Base-by-base conservation (phyloP, 2,888 invertebrate genomes). In the Erebia aethiops region DNA sequence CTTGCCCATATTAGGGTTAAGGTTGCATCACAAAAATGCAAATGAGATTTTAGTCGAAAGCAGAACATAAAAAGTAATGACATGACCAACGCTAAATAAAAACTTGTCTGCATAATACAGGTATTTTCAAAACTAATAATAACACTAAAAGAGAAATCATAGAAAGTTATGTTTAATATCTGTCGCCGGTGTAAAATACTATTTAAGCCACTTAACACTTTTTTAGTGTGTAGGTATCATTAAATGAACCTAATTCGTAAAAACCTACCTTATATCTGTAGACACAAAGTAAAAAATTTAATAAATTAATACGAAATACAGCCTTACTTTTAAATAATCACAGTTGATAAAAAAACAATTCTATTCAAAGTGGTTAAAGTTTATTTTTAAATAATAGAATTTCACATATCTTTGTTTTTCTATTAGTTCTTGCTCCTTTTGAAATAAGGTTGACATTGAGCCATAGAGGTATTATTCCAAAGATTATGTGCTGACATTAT, bases 61-160 rank as follows among this genome's bases (percentile, higher is more conserved):
- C 18, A 57, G 13, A 13, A 21, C 21, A 18, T 18, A 21, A 56
- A 56, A 56, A 21, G 18, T 54, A 16, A 56, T 56, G 18, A 5
- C 21, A 35, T 14, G 18, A 14, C 14, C 62, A 62, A 21, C 46
- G 13, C 21, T 21, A 62, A 60, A 21, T 62, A 41, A 60, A 58
- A 35, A 58, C 56, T 10, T 61, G 49, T 21, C 14, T 49, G 49
- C 49, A 62, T 13, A 56, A 10, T 54, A 35, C 7, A 35, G 5
- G 35, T 35, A 35, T 64, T 65, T 66, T 56, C 35, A 26, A 61
- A 72, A 63, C 64, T n/a, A n/a, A n/a, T 58, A 63, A 71, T 68
- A 71, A 70, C 54, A 64, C 65, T 70, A 60, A 65, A 70, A 72
- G 72, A 72, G 67, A 72, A 70, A 72, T 67, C 67, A 67, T 70